Conservation (phyloP, 2,113 vertebrate species). For the Phalacrocorax brasilianus region DNA sequence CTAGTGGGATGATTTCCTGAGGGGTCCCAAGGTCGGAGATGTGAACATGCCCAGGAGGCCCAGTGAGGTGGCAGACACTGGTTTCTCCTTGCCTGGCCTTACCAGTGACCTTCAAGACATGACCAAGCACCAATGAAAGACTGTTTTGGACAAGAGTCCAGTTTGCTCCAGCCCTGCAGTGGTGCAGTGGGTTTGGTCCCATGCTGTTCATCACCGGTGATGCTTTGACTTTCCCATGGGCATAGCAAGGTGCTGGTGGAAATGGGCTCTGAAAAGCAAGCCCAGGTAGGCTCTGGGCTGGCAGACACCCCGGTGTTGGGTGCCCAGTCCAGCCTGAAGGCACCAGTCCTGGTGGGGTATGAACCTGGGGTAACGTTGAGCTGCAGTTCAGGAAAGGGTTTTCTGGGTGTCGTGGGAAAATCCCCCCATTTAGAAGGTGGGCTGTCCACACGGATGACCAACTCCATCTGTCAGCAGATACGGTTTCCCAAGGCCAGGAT, state of each 20-base stretch:
- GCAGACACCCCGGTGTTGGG: fast-evolving
- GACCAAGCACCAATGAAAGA: neutral
- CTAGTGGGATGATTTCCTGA: slow-evolving; percentile 46
- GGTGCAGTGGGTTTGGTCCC: fast-evolving
- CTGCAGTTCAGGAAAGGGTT: neutral
- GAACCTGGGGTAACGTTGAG: neutral
- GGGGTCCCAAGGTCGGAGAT: neutral
- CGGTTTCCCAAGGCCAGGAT: neutral
- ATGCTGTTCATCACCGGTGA: fast-evolving
- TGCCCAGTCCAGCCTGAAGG: neutral
- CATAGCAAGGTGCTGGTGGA: neutral
- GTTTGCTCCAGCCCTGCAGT: neutral
- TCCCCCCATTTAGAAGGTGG: neutral
- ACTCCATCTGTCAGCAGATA: neutral
- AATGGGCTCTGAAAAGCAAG: neutral
- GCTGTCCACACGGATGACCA: neutral
- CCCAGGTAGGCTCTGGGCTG: neutral
- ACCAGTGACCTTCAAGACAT: neutral
- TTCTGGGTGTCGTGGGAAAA: neutral
- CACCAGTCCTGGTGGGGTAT: fast-evolving
- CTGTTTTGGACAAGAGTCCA: neutral
- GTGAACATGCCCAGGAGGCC: neutral
- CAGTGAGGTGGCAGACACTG: neutral
- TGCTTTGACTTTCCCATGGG: neutral
- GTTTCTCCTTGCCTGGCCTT: neutral